Evolutionary conservation across 2,888 invertebrate genomes (phyloP), one percentile per base, ranked within the genome.

Genomic region (Platerodrilus igneus): DNA sequence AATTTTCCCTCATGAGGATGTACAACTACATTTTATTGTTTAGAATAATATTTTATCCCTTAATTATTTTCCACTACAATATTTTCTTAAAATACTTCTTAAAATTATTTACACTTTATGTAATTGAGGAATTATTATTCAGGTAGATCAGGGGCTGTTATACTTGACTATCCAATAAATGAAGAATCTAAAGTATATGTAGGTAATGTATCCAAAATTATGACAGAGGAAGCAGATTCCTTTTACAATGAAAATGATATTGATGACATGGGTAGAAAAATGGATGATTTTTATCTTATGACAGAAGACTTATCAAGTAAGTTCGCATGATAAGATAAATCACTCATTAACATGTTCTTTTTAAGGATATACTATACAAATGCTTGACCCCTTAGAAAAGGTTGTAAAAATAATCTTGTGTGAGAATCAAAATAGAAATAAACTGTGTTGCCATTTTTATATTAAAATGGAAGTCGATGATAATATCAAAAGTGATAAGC

Each of bases 271-370:
- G 60, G 58, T 6, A 37, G 42, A 23, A 33, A 52, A 21, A 52
- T 66, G 47, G 75, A 77, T 44, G 49, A 51, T 18, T 62, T 77
- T 3, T 47, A 31, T 1, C 56, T 77, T 9, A 67, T 67, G 47
- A 59, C 55, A 0, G 75, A 77, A 48, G 63, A 68, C 0, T 49
- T 73, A 2, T 11, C 3, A 21, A 13, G 31, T 31, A n/a, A 31
- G 20, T 10, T 15, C 17, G 2, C 2, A 10, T 3, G 10, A 6
- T 10, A 6, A 30, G 5, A 14, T 3, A 6, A 10, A 4, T 10
- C 21, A 22, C 4, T 3, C 3, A n/a, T 7, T 22, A 9, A 22
- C 6, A 14, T 27, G 3, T 6, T 27, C 27, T 15, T 27, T 37
- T 37, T 17, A 10, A 37, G 37, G 17, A 2, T 37, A 37, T 13